Percentiles rank a stretch among this genome's conserved stretches.
These are phyloP conservation scores for Flexamia atlantica DNA, from an alignment of 2,888 invertebrate species.

Conservation along the genomic window DNA sequence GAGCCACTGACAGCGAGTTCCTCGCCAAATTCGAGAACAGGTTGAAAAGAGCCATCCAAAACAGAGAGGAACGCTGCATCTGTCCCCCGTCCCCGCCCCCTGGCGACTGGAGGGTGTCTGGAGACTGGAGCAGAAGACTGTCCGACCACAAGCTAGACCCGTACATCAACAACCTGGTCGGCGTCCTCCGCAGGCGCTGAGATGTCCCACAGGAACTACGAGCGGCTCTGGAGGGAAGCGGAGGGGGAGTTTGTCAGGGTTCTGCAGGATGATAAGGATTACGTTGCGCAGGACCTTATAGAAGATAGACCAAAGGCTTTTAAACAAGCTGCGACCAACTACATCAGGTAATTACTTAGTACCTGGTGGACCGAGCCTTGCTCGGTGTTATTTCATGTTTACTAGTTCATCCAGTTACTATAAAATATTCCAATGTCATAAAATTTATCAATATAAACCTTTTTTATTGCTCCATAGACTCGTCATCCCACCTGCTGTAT, in stretches of 20 bases:
- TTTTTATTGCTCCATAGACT: no score
- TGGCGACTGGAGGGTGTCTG: background rate
- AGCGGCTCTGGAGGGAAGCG: slow-evolving; percentile 34
- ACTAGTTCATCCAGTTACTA: no score
- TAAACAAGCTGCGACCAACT: slow-evolving; percentile 52
- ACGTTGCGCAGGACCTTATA: slow-evolving; percentile 50
- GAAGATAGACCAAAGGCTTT: slow-evolving; percentile 58
- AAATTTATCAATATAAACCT: no score
- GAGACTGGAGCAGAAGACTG: background rate
- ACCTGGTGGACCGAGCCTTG: no score
- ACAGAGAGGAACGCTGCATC: slow-evolving; percentile 22
- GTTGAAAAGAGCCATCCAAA: slow-evolving; percentile 17
- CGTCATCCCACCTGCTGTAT: no score
- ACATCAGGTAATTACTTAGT: slow-evolving; percentile 61
- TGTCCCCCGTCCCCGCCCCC: background rate
- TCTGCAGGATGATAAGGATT: slow-evolving; percentile 11
- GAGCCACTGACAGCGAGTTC: slow-evolving; percentile 37
- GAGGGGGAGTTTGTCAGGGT: slow-evolving; percentile 35
- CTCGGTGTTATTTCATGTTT: no score
- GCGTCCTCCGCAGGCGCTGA: slow-evolving; percentile 34
- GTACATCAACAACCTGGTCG: slow-evolving; percentile 34
- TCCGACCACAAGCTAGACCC: slow-evolving; percentile 44
- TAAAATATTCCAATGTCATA: no score
- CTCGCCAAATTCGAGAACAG: slow-evolving; percentile 37
- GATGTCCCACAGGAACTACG: slow-evolving; percentile 50